Conservation (phyloP, 1,140 invertebrate species). For the Cepaea nemoralis region DNA sequence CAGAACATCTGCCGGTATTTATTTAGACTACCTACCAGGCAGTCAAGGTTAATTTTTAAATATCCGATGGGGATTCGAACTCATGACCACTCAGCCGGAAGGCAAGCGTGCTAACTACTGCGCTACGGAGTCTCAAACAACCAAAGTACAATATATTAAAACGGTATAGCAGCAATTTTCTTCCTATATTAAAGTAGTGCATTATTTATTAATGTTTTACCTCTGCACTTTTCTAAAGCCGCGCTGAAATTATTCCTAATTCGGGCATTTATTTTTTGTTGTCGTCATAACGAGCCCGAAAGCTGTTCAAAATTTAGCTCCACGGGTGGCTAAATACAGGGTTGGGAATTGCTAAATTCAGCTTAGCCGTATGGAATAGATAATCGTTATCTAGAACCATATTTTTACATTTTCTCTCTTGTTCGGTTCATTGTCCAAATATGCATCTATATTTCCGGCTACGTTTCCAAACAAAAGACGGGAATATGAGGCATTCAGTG, state of each 20-base stretch:
- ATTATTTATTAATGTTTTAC: not conserved
- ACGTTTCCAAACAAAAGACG: too few relatives aligned
- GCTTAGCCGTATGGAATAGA: not conserved
- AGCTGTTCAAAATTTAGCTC: conserved; percentile 5
- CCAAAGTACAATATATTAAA: too few relatives aligned
- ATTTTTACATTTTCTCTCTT: not conserved
- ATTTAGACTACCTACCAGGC: too few relatives aligned
- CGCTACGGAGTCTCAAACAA: too few relatives aligned
- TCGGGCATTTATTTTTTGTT: conserved; percentile 11
- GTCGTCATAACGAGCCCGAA: not conserved
- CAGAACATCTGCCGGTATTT: too few relatives aligned
- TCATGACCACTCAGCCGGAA: too few relatives aligned
- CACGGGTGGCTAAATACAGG: not conserved
- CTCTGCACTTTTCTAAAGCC: not conserved
- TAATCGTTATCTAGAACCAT: not conserved
- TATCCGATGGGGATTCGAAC: too few relatives aligned
- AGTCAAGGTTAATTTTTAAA: too few relatives aligned
- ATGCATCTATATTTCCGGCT: not conserved
- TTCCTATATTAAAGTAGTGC: not conserved
- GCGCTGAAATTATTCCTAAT: not conserved
- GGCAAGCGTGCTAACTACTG: too few relatives aligned
- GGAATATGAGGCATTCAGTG: too few relatives aligned
- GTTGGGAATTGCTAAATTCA: conserved; percentile 4
- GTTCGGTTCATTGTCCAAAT: not conserved
- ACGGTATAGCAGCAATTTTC: too few relatives aligned